Percentiles rank a stretch among this genome's conserved stretches.
phyloP scores from a whole-genome alignment of 2,113 vertebrate species.

The Beaufortia kweichowensis region DNA sequence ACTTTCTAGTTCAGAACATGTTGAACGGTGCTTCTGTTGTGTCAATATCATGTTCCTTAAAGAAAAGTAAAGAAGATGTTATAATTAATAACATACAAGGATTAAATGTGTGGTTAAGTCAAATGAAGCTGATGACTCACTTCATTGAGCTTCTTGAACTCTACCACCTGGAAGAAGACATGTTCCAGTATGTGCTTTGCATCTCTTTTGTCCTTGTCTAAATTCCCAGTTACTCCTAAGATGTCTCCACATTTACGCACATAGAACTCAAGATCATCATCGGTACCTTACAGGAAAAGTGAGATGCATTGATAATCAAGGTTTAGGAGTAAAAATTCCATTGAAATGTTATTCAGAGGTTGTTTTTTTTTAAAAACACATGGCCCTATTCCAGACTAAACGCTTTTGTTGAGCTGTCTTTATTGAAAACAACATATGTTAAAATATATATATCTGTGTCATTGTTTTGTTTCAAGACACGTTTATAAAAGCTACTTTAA shows the following conservation, averaged over 20 bases:
- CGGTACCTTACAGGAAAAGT: constrained; percentile 79
- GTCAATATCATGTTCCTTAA: constrained; percentile 84
- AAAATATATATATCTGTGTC: too few species aligned
- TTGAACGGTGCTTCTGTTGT: constrained; percentile 72
- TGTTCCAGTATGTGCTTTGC: constrained; percentile 91
- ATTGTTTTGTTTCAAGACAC: too few species aligned
- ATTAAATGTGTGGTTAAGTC: not conserved
- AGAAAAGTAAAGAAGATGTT: not conserved
- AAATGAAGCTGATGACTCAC: constrained; percentile 62
- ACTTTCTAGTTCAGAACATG: constrained; percentile 48
- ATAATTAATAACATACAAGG: not conserved
- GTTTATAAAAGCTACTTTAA: too few species aligned
- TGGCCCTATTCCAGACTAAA: too few species aligned
- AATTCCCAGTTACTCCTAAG: constrained; percentile 84
- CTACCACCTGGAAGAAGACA: constrained; percentile 95
- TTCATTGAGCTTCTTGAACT: constrained; percentile 98
- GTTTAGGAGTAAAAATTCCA: too few species aligned
- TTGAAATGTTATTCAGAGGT: too few species aligned
- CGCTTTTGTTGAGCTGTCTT: too few species aligned
- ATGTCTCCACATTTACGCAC: constrained; percentile 93
- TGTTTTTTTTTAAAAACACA: too few species aligned
- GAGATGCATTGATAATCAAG: not conserved
- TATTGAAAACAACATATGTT: too few species aligned
- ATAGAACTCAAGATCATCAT: constrained; percentile 95
- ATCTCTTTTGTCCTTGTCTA: constrained; percentile 88